Evolutionary conservation across 2,888 invertebrate genomes (phyloP), one percentile per base, ranked within the genome.

Genomic region (Melinaea menophilus): DNA sequence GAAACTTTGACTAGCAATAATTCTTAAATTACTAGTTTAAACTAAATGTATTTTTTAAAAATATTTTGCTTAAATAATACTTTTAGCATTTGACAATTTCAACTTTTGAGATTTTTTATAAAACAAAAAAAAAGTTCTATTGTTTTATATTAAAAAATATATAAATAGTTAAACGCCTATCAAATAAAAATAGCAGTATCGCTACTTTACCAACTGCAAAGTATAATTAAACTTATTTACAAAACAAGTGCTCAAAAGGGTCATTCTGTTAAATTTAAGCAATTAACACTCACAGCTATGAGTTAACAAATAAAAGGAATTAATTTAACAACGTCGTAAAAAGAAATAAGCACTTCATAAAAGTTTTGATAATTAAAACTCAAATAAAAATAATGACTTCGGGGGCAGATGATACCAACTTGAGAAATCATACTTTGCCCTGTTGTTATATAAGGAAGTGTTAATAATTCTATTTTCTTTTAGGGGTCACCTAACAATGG

Each of bases 321-420:
- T 89, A 90, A 88, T 87, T 87, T 81, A 85, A 87, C 88, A 88
- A 86, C 81, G 80, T 82, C 86, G 81, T 90, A 87, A 90, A 90
- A 90, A 85, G 79, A 85, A 89, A 87, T 88, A 88, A 88, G 88
- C 90, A 90, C 88, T 89, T 87, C 84, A 88, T 90, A 87, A 87
- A 89, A 90, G 83, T 90, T 90, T 88, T 86, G 83, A 88, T 89
- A 90, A 90, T 90, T 90, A 90, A 90, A 89, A 89, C 81, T 84
- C 82, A 75, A 87, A 87, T 88, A 86, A 89, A 88, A 89, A 88
- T 85, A 82, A 78, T 77, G 78, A 79, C 79, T 79, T 75, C 78
- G 72, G 75, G 80, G 78, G 75, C 67, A 72, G 67, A 69, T 66
- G 59, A 64, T 65, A 59, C 88, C 84, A 81, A 68, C 71, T 58